Evolutionary conservation across 2,797 vertebrate species (phyloP).

Genomic region (Hypotaenidia philippensis): DNA sequence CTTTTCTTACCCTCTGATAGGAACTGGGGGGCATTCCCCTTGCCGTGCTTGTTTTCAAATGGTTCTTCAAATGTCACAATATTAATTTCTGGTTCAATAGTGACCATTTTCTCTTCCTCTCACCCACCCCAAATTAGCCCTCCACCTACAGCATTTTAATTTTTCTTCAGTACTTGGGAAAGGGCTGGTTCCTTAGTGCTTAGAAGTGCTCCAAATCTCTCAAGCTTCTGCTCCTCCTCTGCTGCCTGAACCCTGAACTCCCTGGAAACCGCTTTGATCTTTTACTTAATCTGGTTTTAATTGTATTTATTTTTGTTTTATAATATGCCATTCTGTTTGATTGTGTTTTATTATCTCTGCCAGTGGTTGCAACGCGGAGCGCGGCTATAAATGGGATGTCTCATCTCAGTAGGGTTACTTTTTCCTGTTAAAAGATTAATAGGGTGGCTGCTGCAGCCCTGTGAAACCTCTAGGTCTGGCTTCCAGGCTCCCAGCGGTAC

Average conservation of each 20-base stretch:
- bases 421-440: conserved; percentile 73
- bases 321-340: conserved; percentile 70
- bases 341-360: conserved; percentile 63
- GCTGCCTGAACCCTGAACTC: conserved; percentile 39
- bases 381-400: conserved; percentile 36
- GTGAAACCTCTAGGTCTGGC: conserved; percentile 60
- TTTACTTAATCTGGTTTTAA: conserved; percentile 59
- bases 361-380: conserved; percentile 49
- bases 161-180: not conserved
- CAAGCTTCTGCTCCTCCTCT: conserved; percentile 23
- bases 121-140: not conserved
- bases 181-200: not conserved
- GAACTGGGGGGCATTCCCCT: not conserved
- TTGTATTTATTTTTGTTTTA: conserved; percentile 71
- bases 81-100: not conserved
- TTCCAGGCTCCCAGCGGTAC: conserved; percentile 61
- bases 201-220: not conserved
- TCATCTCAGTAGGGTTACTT: conserved; percentile 64
- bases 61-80: not conserved
- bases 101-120: not conserved
- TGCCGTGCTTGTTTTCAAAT: not conserved
- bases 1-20: not conserved
- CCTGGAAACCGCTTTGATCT: conserved; percentile 68
- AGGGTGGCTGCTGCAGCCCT: conserved; percentile 46
- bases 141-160: not conserved